Conservation (phyloP, 2,113 vertebrate genomes). For the Lycaon pictus region DNA sequence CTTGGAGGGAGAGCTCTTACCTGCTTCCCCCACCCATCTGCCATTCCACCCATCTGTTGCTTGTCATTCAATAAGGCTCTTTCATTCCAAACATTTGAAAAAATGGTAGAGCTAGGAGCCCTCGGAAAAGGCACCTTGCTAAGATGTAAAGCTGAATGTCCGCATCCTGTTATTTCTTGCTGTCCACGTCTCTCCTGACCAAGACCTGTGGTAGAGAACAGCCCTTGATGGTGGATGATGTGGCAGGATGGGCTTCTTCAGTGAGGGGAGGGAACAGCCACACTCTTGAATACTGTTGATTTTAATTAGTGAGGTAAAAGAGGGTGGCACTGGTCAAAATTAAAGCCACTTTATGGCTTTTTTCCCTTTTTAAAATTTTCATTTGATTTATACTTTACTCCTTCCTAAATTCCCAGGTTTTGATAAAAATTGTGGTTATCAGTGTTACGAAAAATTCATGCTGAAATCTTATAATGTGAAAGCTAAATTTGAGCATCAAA, state of each 20-base stretch:
- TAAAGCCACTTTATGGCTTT: background rate
- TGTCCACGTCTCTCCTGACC: accelerated
- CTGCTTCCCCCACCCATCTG: background rate
- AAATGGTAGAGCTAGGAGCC: background rate
- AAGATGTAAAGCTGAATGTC: background rate
- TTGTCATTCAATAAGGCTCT: background rate
- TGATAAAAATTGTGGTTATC: background rate
- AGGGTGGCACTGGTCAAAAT: background rate
- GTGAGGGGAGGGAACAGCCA: accelerated
- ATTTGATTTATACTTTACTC: background rate
- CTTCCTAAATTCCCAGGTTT: background rate
- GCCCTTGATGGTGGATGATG: accelerated
- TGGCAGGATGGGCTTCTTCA: accelerated
- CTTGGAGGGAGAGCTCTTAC: background rate
- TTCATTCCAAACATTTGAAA: background rate
- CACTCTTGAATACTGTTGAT: background rate
- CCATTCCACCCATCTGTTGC: background rate
- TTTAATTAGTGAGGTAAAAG: background rate
- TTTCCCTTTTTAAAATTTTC: background rate
- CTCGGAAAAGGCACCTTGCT: background rate
- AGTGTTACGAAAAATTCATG: background rate
- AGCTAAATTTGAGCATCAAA: background rate
- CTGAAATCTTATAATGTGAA: background rate
- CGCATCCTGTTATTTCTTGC: background rate
- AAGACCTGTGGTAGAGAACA: accelerated